Evolutionary conservation across 2,888 invertebrate species (phyloP).

Genomic region (Drosophila multiciliata): DNA sequence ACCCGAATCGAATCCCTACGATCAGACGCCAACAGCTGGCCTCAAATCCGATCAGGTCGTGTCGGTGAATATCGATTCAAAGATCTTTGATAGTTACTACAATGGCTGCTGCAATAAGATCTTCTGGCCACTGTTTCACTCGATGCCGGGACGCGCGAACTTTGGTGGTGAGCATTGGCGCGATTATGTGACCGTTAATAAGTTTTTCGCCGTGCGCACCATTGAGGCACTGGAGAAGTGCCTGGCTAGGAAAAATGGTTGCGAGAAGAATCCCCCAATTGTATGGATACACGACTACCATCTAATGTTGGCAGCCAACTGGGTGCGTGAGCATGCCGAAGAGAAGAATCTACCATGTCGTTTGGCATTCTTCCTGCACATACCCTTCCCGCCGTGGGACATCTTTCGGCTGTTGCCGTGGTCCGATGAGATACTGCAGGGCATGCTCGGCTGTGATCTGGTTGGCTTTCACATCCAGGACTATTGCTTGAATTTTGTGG

Average conservation of each 20-base stretch:
- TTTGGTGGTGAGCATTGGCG: conserved; percentile 94
- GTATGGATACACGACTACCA: conserved; percentile 98
- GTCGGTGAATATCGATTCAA: conserved; percentile 91
- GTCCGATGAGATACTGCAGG: conserved; percentile 97
- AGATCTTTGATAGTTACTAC: conserved; percentile 93
- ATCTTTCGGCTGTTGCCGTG: conserved; percentile 95
- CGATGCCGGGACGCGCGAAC: conserved; percentile 95
- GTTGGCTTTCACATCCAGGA: conserved; percentile 96
- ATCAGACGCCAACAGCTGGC: conserved; percentile 94
- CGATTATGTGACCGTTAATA: conserved; percentile 92
- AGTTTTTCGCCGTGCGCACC: conserved; percentile 93
- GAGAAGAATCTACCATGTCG: conserved; percentile 91
- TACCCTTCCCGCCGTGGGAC: conserved; percentile 98
- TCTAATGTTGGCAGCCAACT: conserved; percentile 95
- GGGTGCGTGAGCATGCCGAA: conserved; percentile 94
- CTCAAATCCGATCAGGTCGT: conserved; percentile 93
- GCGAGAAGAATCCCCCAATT: conserved; percentile 85
- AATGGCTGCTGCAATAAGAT: conserved; percentile 97
- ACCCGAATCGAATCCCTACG: conserved; percentile 94
- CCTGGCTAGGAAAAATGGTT: conserved; percentile 84
- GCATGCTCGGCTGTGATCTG: conserved; percentile 96
- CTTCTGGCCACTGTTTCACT: conserved; percentile 96
- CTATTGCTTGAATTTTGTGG: conserved; percentile 95
- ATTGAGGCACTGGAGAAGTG: conserved; percentile 88
- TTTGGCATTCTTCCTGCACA: conserved; percentile 96